Evolutionary conservation across 2,113 vertebrate genomes (phyloP), one percentile per base, ranked within the genome.

Genomic region (Callionymus lyra): DNA sequence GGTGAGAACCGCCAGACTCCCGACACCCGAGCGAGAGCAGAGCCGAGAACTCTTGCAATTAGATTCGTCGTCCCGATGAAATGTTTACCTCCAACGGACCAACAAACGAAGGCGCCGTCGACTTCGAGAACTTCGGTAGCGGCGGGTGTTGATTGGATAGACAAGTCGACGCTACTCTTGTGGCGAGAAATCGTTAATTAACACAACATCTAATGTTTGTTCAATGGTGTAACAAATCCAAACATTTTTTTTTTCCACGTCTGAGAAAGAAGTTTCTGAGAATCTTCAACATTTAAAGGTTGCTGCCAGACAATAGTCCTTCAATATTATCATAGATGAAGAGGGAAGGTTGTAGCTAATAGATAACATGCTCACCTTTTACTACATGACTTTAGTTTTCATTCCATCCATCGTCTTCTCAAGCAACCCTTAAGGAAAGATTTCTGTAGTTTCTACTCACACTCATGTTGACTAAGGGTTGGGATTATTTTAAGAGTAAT

Each of bases 1-100:
- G 77, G 80, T 81, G 83, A 79, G 76, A 81, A 82, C 27, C 37
- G 34, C 47, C 14, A 61, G 67, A 66, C 57, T 53, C 35, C 54
- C 34, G 59, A 55, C 59, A 74, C 73, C 43, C 54, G 41, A 75
- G 72, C 57, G 53, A 59, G 58, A 47, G 8, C 10, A 11, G 54
- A 73, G 64, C 60, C 44, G 45, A 72, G 68, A 57, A 53, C 14
- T 64, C 62, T 59, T 50, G 57, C 72, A 71, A 50, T 74, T 61
- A 74, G 37, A 64, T 63, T 72, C 18, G 49, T 56, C 69, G 50
- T 70, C 21, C 27, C 41, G 33, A 47, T 13, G 44, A 47, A 66
- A 52, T 64, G 71, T 76, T 68, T 57, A 54, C 42, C 42, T 60
- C 31, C 38, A 16, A 41, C 32, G 3, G 34, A 13, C 34, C 38